Conservation (phyloP, 2,797 vertebrate species). For the Sebastes aleutianus region DNA sequence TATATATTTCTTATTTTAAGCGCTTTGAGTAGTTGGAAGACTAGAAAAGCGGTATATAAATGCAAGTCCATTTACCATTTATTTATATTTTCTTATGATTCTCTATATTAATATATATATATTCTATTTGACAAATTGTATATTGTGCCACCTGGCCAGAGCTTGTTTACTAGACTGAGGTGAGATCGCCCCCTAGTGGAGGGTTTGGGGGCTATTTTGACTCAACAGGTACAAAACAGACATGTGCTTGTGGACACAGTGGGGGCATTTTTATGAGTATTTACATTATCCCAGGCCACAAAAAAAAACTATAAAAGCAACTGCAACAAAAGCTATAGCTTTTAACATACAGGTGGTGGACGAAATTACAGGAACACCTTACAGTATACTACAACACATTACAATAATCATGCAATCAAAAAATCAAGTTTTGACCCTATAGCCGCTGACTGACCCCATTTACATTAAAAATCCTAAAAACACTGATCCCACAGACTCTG, state of each 20-base stretch:
- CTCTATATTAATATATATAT: too few species aligned
- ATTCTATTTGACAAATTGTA: too few species aligned
- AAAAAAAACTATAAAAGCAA: neutral
- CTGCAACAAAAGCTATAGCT: neutral
- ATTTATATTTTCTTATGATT: too few species aligned
- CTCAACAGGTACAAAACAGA: too few species aligned
- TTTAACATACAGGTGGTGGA: neutral
- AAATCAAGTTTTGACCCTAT: rapidly evolving
- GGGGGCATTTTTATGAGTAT: too few species aligned
- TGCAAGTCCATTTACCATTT: too few species aligned
- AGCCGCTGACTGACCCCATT: neutral
- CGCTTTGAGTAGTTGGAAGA: too few species aligned
- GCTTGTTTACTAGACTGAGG: too few species aligned
- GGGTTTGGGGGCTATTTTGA: neutral
- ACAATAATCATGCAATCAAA: neutral
- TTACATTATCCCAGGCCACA: too few species aligned
- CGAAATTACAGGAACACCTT: neutral
- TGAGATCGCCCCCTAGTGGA: neutral
- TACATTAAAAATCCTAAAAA: neutral
- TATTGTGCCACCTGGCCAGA: too few species aligned
- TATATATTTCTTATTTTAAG: too few species aligned
- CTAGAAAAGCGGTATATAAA: too few species aligned
- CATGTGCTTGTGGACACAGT: neutral
- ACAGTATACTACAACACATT: neutral
- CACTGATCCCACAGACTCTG: neutral